Percentiles rank a stretch among this genome's conserved stretches.
Evolutionary conservation across 2,888 invertebrate genomes (phyloP).

Genomic region (Pyrocoelia pectoralis): DNA sequence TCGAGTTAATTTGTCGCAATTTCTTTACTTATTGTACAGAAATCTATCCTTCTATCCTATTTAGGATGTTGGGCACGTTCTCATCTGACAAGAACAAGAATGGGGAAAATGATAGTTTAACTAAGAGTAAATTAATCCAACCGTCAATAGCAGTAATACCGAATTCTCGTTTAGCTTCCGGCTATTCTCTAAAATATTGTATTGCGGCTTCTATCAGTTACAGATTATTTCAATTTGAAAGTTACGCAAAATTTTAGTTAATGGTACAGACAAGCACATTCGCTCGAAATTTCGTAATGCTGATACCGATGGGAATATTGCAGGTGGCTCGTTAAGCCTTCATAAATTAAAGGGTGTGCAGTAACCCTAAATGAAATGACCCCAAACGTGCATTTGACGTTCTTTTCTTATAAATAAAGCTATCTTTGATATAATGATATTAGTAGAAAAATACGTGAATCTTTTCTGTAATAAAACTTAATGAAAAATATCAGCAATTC

Average conservation of each 20-base stretch:
- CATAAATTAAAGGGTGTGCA: not conserved
- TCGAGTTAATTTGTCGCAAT: too few relatives aligned
- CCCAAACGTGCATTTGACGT: not conserved
- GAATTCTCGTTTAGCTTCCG: conserved; percentile 30
- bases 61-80: conserved; percentile 13
- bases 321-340: not conserved
- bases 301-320: not conserved
- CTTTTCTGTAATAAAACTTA: too few relatives aligned
- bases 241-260: not conserved
- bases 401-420: not conserved
- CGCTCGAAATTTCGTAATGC: too few relatives aligned
- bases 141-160: conserved; percentile 34
- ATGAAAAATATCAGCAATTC: too few relatives aligned
- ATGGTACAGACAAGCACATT: not conserved
- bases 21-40: too few relatives aligned
- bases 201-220: conserved; percentile 24
- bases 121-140: conserved; percentile 35
- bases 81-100: conserved; percentile 33
- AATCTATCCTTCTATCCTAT: not conserved
- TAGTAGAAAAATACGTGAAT: not conserved
- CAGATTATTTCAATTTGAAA: conserved; percentile 17
- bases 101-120: conserved; percentile 30
- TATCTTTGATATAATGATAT: not conserved
- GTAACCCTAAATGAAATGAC: not conserved
- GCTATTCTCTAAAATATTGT: conserved; percentile 18